Percentiles rank a stretch among this genome's conserved stretches.
These are phyloP conservation scores for Oreochromis aureus DNA, from an alignment of 2,113 vertebrate species.

Conservation along the genomic window DNA sequence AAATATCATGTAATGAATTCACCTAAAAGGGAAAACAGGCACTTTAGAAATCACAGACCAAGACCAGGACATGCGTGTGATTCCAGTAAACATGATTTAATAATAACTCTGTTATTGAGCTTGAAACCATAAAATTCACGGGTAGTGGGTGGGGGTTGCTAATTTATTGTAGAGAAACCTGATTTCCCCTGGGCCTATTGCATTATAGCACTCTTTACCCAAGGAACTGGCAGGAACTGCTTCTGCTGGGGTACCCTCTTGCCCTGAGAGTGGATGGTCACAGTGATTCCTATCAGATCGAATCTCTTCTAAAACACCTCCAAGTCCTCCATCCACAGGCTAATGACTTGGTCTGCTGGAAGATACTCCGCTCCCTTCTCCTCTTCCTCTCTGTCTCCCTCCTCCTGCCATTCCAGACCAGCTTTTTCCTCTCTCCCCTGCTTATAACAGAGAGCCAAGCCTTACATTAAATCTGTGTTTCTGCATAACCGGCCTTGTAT, in stretches of 20 bases:
- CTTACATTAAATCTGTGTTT: slow-evolving; percentile 79
- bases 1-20: slow-evolving; percentile 50
- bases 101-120: slow-evolving; percentile 49
- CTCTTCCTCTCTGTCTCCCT: neutral
- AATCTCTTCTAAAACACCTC: neutral
- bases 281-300: neutral
- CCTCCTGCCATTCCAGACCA: slow-evolving; percentile 62
- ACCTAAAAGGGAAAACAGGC: neutral
- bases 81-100: slow-evolving; percentile 49
- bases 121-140: slow-evolving; percentile 53
- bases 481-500: slow-evolving; percentile 72
- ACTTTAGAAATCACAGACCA: neutral
- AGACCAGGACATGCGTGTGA: slow-evolving; percentile 10
- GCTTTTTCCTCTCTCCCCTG: slow-evolving; percentile 70
- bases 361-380: neutral
- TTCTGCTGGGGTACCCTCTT: neutral
- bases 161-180: slow-evolving; percentile 56
- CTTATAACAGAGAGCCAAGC: slow-evolving; percentile 67
- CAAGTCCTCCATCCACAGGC: neutral
- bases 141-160: slow-evolving; percentile 5
- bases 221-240: neutral
- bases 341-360: neutral
- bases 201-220: slow-evolving; percentile 50
- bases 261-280: neutral
- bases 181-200: slow-evolving; percentile 64